Conservation (phyloP, 2,113 vertebrate genomes). For the Cynoglossus semilaevis region DNA sequence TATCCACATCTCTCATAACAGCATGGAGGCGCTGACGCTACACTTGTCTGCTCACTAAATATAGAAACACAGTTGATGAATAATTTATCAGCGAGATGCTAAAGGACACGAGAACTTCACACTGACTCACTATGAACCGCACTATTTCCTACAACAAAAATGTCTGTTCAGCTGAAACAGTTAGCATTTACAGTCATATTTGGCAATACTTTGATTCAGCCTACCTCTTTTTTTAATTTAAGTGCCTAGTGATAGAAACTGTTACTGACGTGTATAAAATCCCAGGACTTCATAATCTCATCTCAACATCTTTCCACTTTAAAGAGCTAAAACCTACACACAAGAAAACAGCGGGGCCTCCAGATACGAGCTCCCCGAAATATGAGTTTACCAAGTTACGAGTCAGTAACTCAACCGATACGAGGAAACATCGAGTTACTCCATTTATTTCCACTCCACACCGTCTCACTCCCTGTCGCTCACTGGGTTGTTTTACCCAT, state of each 20-base stretch:
- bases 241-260: constrained; percentile 63
- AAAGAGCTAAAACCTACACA: constrained; percentile 21
- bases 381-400: no score
- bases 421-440: no score
- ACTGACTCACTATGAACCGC: constrained; percentile 32
- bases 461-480: no score
- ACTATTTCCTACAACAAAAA: constrained; percentile 9
- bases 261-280: constrained; percentile 32
- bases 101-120: constrained; percentile 59
- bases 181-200: constrained; percentile 33
- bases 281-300: constrained; percentile 19
- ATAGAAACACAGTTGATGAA: constrained; percentile 67
- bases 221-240: constrained; percentile 70
- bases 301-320: constrained; percentile 18
- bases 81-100: constrained; percentile 67
- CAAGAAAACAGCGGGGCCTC: background rate
- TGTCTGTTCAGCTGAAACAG: constrained; percentile 26
- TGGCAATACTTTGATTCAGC: constrained; percentile 48
- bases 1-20: constrained; percentile 33
- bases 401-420: no score
- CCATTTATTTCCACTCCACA: no score
- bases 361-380: no score
- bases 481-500: no score
- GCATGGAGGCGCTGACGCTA: constrained; percentile 51
- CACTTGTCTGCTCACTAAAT: constrained; percentile 61